A percentile compares a stretch with the other conserved stretches of the same genome.
Conservation (phyloP, 2,113 vertebrate species). For the Daboia siamensis region DNA sequence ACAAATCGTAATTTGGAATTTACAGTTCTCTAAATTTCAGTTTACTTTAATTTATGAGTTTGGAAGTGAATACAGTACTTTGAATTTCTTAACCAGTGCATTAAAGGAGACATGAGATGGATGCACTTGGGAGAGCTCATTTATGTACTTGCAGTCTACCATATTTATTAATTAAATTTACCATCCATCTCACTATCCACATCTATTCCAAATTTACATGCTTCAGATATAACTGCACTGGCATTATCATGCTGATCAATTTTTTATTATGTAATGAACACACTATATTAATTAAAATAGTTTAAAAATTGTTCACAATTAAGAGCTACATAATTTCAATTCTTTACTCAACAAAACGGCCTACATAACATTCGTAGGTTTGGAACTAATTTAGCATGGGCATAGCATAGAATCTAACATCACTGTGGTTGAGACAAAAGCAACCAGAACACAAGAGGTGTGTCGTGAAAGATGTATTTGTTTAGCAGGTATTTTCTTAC, state of each 20-base stretch:
- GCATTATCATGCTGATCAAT: neutral
- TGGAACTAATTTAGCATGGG: neutral
- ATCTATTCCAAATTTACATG: neutral
- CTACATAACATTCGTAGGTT: neutral
- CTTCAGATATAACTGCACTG: neutral
- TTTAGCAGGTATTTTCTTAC: slow-evolving; percentile 1
- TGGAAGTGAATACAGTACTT: neutral
- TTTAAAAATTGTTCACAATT: neutral
- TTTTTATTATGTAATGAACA: neutral
- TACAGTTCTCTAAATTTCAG: neutral
- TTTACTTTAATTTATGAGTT: neutral
- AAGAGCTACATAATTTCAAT: neutral
- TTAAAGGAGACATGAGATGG: neutral
- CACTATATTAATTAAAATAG: neutral
- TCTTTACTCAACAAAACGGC: neutral
- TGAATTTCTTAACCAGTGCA: neutral
- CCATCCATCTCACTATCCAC: neutral
- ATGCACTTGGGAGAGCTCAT: neutral
- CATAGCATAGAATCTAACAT: neutral
- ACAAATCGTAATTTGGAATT: neutral
- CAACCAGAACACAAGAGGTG: neutral
- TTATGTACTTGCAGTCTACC: neutral
- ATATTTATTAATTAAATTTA: neutral
- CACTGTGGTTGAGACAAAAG: neutral
- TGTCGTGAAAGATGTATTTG: neutral